Evolutionary conservation across 2,113 vertebrate species (phyloP), one percentile per base, ranked within the genome.

Genomic region (Nothocercus julius): DNA sequence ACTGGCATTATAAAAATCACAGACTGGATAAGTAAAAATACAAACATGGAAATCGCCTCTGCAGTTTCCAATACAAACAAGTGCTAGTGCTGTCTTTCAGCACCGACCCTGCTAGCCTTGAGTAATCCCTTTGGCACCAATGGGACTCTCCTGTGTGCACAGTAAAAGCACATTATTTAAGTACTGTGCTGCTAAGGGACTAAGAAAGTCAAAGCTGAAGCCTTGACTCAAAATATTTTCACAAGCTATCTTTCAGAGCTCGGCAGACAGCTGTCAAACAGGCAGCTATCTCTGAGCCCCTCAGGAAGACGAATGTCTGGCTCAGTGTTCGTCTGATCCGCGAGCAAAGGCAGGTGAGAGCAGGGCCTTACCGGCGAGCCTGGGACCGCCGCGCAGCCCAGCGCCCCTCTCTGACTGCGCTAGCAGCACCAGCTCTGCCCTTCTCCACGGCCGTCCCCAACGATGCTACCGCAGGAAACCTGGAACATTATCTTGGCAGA

Each of bases 221-320:
- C 70, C 56, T 5, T 1, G 32, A 6, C n/a, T 32, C 66, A 4
- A 9, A 16, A 3, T 0, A 7, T 0, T 17, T 1, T 45, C 82
- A 7, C 83, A 19, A 27, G 9, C 24, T 5, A 11, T 0, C 49
- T 67, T 8, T 80, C 80, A 1, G 15, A 72, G 86, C 1, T 51
- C 89, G 49, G 73, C 84, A 30, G 22, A 0, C 51, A n/a, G 73
- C 76, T n/a, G 15, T 28, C 2, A 20, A 67, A n/a, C 49, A 2
- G 36, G 1, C 16, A 27, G 2, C 22, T 44, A 11, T 53, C 56
- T 53, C 56, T 45, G 1, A 25, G 80, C 63, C 30, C 42, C 27
- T 13, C 64, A 2, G 38, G 32, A 28, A 30, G 17, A 30, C 4
- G 25, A 0, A 1, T 1, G 34, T 3, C 4, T 3, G 45, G n/a